Evolutionary conservation across 1,140 invertebrate genomes (phyloP).

Genomic region (Brachionus manjavacas): DNA sequence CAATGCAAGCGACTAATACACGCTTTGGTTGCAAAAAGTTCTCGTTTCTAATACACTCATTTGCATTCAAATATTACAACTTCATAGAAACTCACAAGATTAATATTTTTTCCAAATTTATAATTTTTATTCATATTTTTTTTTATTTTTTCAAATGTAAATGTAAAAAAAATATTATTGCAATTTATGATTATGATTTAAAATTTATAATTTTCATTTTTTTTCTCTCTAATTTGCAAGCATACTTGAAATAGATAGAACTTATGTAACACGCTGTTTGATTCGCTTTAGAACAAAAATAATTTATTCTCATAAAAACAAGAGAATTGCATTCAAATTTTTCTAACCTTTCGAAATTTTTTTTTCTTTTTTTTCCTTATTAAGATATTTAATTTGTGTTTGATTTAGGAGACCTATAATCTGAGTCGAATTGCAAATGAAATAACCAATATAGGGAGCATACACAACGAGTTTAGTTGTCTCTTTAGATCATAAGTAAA

Average conservation of each 20-base stretch:
- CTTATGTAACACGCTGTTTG: slow-evolving; percentile 38
- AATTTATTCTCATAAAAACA: neutral
- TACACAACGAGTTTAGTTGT: neutral
- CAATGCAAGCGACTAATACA: neutral
- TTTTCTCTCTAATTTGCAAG: neutral
- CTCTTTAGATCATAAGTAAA: slow-evolving; percentile 1
- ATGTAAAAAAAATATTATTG: neutral
- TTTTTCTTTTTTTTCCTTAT: neutral
- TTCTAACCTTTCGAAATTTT: neutral
- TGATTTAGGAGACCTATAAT: neutral
- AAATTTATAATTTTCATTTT: slow-evolving; percentile 32
- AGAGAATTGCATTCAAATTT: neutral
- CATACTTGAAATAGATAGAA: slow-evolving; percentile 17
- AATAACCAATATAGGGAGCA: neutral
- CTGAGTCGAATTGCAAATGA: neutral
- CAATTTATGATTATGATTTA: neutral
- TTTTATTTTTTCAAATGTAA: neutral
- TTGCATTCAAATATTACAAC: neutral
- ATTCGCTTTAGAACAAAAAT: slow-evolving; percentile 12
- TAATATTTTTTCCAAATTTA: neutral
- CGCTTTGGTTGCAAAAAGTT: neutral
- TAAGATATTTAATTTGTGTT: neutral
- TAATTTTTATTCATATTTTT: neutral
- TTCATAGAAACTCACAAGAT: neutral
- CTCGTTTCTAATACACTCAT: neutral